Base-by-base conservation (phyloP, 2,888 invertebrate genomes). In the Amiota minor region DNA sequence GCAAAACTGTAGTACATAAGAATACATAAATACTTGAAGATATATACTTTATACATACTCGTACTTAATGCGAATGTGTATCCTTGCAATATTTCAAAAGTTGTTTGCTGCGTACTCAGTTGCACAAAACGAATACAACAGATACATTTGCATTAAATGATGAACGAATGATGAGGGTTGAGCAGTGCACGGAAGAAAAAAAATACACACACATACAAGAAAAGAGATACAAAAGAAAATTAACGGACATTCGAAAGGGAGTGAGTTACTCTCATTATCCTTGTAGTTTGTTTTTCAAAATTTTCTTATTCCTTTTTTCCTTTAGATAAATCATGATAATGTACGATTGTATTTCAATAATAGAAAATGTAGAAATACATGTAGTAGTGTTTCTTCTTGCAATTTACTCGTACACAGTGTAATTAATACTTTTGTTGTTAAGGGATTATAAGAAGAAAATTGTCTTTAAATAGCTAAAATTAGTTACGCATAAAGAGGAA, bases 61-160 rank as follows among this genome's bases (percentile, higher is more conserved):
- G 45, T 45, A 75, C 74, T 77, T 83, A 84, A 86, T 84, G 83
- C 81, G 83, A 81, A 83, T 81, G 78, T 76, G 72, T 81, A 86
- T 81, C 84, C 79, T 61, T 53, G 55, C 70, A 53, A 61, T 73
- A 81, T 85, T 85, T 84, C 80, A 79, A 82, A 75, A 75, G 77
- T 65, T 69, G 77, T 85, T 82, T 81, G 75, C 76, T 67, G 71
- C 45, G 65, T 65, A 77, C 76, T 76, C 61, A 71, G 74, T 80
- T 80, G 75, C 77, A 80, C 45, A 11, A 23, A 62, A 23, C 9
- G 14, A 23, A 62, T 62, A 62, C 10, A 62, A 35, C 14, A 23
- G 14, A 62, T 14, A 20, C 16, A 59, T 35, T 35, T 35, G 35
- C 35, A 35, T 35, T 35, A 8, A 35, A 3, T 8, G 2, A 35